These are phyloP conservation scores for Ernsta delagoae DNA, from an alignment of 2,888 invertebrate species.

Conservation along the genomic window DNA sequence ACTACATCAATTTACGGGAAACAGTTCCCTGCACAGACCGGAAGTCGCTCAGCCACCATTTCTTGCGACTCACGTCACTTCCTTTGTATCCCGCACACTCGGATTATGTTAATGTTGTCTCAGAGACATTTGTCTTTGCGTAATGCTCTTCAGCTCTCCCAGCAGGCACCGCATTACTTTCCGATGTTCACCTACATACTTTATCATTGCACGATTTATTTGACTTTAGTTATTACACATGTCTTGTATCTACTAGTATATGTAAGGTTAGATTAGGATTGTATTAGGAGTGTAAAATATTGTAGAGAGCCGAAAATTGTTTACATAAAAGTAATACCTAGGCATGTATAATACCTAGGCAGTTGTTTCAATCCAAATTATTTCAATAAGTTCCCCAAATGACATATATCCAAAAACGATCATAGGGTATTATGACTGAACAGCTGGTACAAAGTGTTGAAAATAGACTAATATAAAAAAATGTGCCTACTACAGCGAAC, in stretches of 20 bases:
- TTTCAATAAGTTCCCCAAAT: too few relatives aligned
- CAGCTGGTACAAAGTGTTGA: too few relatives aligned
- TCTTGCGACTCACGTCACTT: slow-evolving; percentile 63
- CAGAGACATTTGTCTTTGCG: slow-evolving; percentile 78
- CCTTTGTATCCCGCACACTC: slow-evolving; percentile 68
- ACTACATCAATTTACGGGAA: slow-evolving; percentile 58
- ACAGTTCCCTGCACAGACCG: slow-evolving; percentile 47
- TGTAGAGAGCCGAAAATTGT: too few relatives aligned
- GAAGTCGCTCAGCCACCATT: slow-evolving; percentile 53
- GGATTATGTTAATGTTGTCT: slow-evolving; percentile 80
- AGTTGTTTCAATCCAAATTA: too few relatives aligned
- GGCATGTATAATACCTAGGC: too few relatives aligned
- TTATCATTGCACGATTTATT: slow-evolving; percentile 66
- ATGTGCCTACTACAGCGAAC: neutral
- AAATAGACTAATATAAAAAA: neutral
- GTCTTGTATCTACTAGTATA: too few relatives aligned
- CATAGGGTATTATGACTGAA: too few relatives aligned
- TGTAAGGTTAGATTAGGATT: too few relatives aligned
- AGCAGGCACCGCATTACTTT: slow-evolving; percentile 63
- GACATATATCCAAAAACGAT: too few relatives aligned
- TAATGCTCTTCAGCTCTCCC: slow-evolving; percentile 64
- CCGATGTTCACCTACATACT: slow-evolving; percentile 64
- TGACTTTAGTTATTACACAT: slow-evolving; percentile 32
- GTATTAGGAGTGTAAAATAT: too few relatives aligned
- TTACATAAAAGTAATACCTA: too few relatives aligned